phyloP scores from a whole-genome alignment of 37 sponge, comb jelly and placozoan species.

The Beroe forskalii region DNA sequence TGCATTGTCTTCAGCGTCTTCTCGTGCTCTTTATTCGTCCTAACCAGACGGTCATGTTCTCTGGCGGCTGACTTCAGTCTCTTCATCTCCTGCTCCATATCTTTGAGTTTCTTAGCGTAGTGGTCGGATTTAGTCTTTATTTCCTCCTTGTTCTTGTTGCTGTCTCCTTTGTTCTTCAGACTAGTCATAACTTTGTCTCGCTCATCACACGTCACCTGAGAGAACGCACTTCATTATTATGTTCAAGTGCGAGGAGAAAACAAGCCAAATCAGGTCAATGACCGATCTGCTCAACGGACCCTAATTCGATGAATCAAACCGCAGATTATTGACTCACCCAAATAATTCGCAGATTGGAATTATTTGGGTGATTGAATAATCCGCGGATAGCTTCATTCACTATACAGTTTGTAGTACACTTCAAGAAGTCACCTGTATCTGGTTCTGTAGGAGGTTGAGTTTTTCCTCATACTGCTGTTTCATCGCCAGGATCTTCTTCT shows the following conservation, averaged over 20 bases:
- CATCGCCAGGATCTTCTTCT: slow-evolving; percentile 80
- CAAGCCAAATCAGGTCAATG: no score
- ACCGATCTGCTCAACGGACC: no score
- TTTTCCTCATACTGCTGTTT: slow-evolving; percentile 92
- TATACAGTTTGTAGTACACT: no score
- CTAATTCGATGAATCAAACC: no score
- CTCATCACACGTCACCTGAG: slow-evolving; percentile 47
- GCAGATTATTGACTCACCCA: no score
- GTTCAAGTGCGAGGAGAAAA: no score
- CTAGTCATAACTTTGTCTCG: slow-evolving; percentile 27
- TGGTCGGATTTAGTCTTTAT: slow-evolving; percentile 32
- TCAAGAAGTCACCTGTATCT: slow-evolving; percentile 73
- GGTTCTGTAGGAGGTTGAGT: slow-evolving; percentile 75
- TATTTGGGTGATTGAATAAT: no score
- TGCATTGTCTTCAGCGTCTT: slow-evolving; percentile 63
- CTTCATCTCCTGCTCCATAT: slow-evolving; percentile 60
- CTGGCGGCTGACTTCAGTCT: slow-evolving; percentile 1
- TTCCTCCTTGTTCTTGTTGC: slow-evolving; percentile 55
- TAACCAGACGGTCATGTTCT: neutral
- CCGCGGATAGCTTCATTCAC: no score
- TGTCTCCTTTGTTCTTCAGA: slow-evolving; percentile 36
- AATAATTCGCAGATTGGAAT: no score
- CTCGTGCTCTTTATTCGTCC: slow-evolving; percentile 64
- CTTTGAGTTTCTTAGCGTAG: slow-evolving; percentile 43
- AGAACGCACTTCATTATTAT: neutral